Base-by-base conservation (phyloP, 2,797 vertebrate species). In the Loriculus beryllinus region DNA sequence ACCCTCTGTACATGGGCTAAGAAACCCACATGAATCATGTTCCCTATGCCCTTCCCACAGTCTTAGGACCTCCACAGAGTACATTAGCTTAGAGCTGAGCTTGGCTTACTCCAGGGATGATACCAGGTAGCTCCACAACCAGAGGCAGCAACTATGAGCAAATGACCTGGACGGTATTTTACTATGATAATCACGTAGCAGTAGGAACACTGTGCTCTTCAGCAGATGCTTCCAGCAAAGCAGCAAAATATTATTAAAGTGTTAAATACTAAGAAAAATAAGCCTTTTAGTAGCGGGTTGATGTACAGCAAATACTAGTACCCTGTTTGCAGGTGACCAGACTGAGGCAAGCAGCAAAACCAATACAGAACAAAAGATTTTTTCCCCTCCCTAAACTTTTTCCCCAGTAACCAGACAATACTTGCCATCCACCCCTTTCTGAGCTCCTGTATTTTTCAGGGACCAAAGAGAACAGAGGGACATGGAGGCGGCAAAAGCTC, bases 21-120 rank as follows among this genome's bases (percentile, higher is more conserved):
- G 39, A 87, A 85, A 81, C 7, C n/a, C 35, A 28, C 0, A 0
- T 2, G 4, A 68, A 10, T 10, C 9, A 10, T n/a, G 71, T 51
- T 60, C 45, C 42, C 70, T 35, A 31, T 3, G 3, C 8, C 33
- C 22, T 86, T 76, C 20, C 19, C 37, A 20, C 0, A 1, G 28
- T 7, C 33, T 70, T 31, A 48, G n/a, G 42, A 71, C 14, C 35
- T 37, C 14, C 20, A 40, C n/a, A 11, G 33, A n/a, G 40, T 42
- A 59, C 52, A 25, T 13, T 7, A 10, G 42, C 37, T 79, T 19
- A 40, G 12, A 35, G 68, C 20, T 64, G 29, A 29, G 31, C 54
- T 52, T 70, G 60, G 17, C 17, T 75, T 31, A 5, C 12, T 37
- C 31, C 67, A 47, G 65, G 33, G 37, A 9, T 47, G 11, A 39